Base-by-base conservation (phyloP, 2,113 vertebrate species). In the Solea senegalensis region DNA sequence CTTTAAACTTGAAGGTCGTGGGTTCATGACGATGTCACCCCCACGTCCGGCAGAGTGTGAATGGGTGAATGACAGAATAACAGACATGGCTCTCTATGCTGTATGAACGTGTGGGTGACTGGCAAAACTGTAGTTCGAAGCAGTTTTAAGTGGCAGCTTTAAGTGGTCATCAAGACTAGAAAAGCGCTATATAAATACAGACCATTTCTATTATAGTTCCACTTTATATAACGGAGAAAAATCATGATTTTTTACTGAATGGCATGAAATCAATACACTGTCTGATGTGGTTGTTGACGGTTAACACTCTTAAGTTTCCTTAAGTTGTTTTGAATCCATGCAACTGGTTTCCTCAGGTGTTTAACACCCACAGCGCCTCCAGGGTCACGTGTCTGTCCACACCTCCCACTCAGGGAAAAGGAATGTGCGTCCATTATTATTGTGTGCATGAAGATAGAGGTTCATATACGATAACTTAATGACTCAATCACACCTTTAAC, bases 361-460 rank as follows among this genome's bases (percentile, higher is more conserved):
- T 84, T 50, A 72, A 74, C 75, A 68, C 51, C 56, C 74, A 54
- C 21, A 72, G 48, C 21, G 10, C 67, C 86, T 67, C 57, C 21
- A 46, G 70, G 73, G 69, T 64, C 68, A 56, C 27, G 27, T 44
- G 10, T 72, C 72, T 77, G 59, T 86, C 76, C 66, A 21, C 76
- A 69, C 63, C 41, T 64, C 53, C 57, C 72, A 87, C 77, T 76
- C 65, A 65, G 27, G 61, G 60, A 39, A 41, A 4, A 78, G 46
- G 73, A 57, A 77, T 60, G 62, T 50, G 26, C 44, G 58, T 69
- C 27, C 8, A 41, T 45, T 9, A 8, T 55, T 53, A 45, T 27
- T 40, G 53, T 13, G 14, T 10, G 14, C 7, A 7, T 39, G 28
- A 10, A 15, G 2, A 4, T 21, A 16, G 12, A 65, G 10, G n/a